phyloP scores from a whole-genome alignment of 30 jellyfish, hydroid and myxozoan genomes.

The Pelagia noctiluca region DNA sequence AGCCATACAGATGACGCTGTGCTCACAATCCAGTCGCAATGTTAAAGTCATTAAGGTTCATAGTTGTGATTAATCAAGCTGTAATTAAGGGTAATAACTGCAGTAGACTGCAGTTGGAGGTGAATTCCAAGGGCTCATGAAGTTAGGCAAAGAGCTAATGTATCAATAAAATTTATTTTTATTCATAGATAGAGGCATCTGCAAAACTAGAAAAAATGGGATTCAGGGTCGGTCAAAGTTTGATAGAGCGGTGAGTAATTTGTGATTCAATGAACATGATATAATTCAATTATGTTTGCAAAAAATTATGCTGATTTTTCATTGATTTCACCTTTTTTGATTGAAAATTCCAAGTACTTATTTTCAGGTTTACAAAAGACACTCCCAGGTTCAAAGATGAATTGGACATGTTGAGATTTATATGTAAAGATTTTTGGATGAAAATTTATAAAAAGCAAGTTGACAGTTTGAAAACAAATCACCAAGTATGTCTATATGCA shows the following conservation, averaged over 20 bases:
- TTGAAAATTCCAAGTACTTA: not conserved
- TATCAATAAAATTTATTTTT: not conserved
- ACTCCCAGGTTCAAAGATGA: constrained; percentile 93
- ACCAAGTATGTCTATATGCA: constrained; percentile 75
- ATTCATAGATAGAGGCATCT: constrained; percentile 78
- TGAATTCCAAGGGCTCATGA: not conserved
- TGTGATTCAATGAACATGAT: too few species aligned
- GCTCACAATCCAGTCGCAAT: too few species aligned
- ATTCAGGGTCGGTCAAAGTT: constrained; percentile 94
- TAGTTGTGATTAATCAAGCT: too few species aligned
- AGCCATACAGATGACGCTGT: too few species aligned
- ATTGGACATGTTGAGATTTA: constrained; percentile 82
- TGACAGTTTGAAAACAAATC: constrained; percentile 96
- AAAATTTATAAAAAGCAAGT: constrained; percentile 83
- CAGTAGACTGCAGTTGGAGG: too few species aligned
- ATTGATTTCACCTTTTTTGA: too few species aligned
- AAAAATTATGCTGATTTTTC: too few species aligned
- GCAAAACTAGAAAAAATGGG: constrained; percentile 95
- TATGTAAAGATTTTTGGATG: constrained; percentile 96
- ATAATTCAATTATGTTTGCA: too few species aligned
- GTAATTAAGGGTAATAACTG: too few species aligned
- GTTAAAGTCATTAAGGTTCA: too few species aligned
- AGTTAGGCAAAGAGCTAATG: too few species aligned
- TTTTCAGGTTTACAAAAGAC: constrained; percentile 85
- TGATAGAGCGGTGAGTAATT: constrained; percentile 69